A percentile compares a stretch with the other conserved stretches of the same genome.
Conservation (phyloP, 2,888 invertebrate species). For the Melipona bicolor region DNA sequence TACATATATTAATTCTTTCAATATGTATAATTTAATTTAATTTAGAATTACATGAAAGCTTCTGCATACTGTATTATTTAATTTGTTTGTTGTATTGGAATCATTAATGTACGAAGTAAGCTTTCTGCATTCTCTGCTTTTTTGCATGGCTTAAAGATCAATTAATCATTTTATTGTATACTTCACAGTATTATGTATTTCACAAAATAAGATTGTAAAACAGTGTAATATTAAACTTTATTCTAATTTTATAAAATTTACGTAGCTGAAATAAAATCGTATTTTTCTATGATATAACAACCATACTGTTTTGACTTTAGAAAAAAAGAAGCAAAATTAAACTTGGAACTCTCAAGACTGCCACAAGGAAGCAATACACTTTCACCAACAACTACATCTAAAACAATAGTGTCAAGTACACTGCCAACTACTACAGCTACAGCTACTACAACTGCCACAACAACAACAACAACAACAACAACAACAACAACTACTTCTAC, state of each 20-base stretch:
- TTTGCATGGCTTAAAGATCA: constrained; percentile 52
- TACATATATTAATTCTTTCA: constrained; percentile 45
- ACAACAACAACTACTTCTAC: constrained; percentile 85
- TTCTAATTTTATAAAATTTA: constrained; percentile 13
- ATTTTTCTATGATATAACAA: constrained; percentile 47
- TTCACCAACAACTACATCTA: constrained; percentile 79
- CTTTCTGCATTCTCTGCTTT: constrained; percentile 47
- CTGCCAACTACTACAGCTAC: constrained; percentile 84
- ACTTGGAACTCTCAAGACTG: constrained; percentile 82
- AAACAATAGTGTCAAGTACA: constrained; percentile 78
- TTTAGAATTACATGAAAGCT: constrained; percentile 25
- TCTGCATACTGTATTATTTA: neutral
- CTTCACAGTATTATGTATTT: constrained; percentile 24
- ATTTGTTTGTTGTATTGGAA: constrained; percentile 2
- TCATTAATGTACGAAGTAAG: constrained; percentile 37
- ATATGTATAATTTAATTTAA: constrained; percentile 25
- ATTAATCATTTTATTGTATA: constrained; percentile 19
- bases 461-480: constrained; percentile 85
- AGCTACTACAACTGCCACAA: constrained; percentile 83
- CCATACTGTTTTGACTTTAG: constrained; percentile 72
- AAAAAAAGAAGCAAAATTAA: constrained; percentile 82
- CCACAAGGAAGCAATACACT: constrained; percentile 80
- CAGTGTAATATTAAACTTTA: constrained; percentile 13
- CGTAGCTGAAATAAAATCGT: constrained; percentile 11
- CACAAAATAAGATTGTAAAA: constrained; percentile 9